A percentile compares a stretch with the other conserved stretches of the same genome.
Conservation (phyloP, 2,113 vertebrate genomes). For the Vidua chalybeata region DNA sequence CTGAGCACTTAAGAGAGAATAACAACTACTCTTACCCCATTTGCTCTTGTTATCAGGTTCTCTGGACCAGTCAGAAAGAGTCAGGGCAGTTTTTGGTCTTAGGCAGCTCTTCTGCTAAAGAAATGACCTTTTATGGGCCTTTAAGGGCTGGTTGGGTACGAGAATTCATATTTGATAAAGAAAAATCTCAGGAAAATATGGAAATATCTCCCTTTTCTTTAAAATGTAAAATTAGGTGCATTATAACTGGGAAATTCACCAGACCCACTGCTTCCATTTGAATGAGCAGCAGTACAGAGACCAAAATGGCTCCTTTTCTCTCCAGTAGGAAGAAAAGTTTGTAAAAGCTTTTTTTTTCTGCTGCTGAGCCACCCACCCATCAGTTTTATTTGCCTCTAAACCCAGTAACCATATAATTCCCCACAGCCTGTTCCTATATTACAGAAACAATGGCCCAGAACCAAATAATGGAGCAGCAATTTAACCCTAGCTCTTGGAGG, state of each 20-base stretch:
- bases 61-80: too few relatives aligned
- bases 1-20: neutral
- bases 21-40: neutral
- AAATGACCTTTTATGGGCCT: neutral
- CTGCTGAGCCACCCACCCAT: neutral
- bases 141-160: neutral
- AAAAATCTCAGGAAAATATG: neutral
- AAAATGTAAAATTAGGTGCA: neutral
- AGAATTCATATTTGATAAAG: neutral
- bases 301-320: neutral
- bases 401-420: neutral
- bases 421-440: neutral
- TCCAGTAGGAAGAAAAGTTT: neutral
- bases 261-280: neutral
- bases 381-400: neutral
- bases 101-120: neutral
- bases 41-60: neutral
- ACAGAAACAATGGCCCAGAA: neutral
- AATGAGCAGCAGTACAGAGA: neutral
- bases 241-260: neutral
- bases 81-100: neutral
- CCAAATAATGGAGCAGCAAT: neutral
- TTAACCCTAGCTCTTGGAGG: neutral
- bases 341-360: neutral
- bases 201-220: neutral